Base-by-base conservation (phyloP, 2,113 vertebrate genomes). In the Zapus hudsonius region DNA sequence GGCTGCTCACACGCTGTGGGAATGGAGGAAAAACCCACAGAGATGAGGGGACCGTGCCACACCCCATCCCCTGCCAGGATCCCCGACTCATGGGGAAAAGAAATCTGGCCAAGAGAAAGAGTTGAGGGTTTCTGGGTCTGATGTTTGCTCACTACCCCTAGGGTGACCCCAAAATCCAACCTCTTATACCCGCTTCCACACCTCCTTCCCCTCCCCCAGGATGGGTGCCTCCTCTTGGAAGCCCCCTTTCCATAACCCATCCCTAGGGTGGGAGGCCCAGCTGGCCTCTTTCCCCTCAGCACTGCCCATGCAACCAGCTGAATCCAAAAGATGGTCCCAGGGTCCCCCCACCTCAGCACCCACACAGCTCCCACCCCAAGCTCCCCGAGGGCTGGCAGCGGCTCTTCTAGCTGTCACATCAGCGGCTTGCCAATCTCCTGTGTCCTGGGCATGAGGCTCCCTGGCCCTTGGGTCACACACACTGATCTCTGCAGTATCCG, bases 1-100 rank as follows among this genome's bases (percentile, higher is more conserved):
- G n/a, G 95, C 87, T 74, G 95, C 92, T 98, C 98, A 98, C 97
- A 90, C 83, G 73, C 98, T 98, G 96, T 64, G 44, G 52, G 92
- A 78, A 47, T 75, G 52, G 69, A 25, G 72, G 25, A 82, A n/a
- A 93, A 72, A 64, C 13, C 15, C 10, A 36, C 42, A 59, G 84
- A 44, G 81, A 15, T 57, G 20, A 76, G 33, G 44, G 23, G n/a
- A 13, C 7, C 0, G 7, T 8, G 40, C n/a, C 22, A 10, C 0
- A 3, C 17, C 29, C 86, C 23, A 29, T 10, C 55, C 47, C 31
- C 33, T 55, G 75, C 63, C 36, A 19, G 20, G 13, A 29, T 17
- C 33, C 61, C 87, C 29, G 33, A 25, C 22, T 3, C 55, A 16
- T 27, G 52, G 5, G 20, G 36, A 33, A 47, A 44, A 19, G 61